phyloP scores from a whole-genome alignment of 2,797 vertebrate genomes.

The Tauraco hartlaubi region DNA sequence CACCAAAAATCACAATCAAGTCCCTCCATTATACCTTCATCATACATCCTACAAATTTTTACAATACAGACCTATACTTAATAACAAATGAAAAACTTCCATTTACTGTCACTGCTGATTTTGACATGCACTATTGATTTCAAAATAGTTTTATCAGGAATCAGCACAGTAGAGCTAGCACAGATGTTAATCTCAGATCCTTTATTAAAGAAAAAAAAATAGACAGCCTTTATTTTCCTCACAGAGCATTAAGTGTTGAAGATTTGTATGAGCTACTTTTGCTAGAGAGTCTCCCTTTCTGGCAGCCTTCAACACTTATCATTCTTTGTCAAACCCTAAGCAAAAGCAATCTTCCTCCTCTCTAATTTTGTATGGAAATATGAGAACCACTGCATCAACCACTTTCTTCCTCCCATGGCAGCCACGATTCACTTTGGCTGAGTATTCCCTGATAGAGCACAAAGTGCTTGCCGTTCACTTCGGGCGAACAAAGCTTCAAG shows the following conservation, averaged over 20 bases:
- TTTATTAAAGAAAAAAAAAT: neutral
- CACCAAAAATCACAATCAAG: neutral
- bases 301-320: neutral
- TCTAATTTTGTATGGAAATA: neutral
- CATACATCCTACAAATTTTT: neutral
- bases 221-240: neutral
- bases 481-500: neutral
- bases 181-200: neutral
- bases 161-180: neutral
- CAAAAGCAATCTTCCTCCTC: neutral
- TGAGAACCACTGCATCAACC: neutral
- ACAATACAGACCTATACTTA: neutral
- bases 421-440: neutral
- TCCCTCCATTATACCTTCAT: neutral
- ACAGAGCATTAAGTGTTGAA: neutral
- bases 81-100: neutral
- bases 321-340: neutral
- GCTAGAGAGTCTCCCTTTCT: neutral
- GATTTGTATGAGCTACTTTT: neutral
- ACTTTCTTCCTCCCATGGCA: neutral
- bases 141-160: neutral
- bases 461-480: neutral
- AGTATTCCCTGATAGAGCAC: neutral
- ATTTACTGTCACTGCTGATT: neutral
- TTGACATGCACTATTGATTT: accelerated